phyloP scores from a whole-genome alignment of 1,140 invertebrate genomes.

The Stegodyphus dumicola region DNA sequence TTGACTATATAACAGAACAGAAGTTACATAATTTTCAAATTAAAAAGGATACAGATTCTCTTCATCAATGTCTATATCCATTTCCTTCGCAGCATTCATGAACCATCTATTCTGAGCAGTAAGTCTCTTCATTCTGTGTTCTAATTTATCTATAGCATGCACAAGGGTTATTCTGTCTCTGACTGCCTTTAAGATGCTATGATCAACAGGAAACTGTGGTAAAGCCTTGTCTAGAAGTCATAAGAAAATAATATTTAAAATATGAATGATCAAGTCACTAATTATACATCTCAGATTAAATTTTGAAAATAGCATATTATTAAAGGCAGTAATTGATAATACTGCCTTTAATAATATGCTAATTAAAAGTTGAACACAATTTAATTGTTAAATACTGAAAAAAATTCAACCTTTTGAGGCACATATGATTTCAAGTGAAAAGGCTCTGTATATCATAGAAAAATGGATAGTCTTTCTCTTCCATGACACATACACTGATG shows the following conservation, averaged over 20 bases:
- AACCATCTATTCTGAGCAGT: slow-evolving; percentile 84
- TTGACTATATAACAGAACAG: neutral
- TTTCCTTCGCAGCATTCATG: slow-evolving; percentile 82
- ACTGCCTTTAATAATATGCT: too few relatives aligned
- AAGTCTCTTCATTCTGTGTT: slow-evolving; percentile 76
- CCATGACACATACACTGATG: too few relatives aligned
- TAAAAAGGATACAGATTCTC: slow-evolving; percentile 76
- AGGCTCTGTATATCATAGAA: too few relatives aligned
- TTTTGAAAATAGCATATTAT: too few relatives aligned
- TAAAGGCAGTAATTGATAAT: too few relatives aligned
- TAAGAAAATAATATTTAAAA: slow-evolving; percentile 44
- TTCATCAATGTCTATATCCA: slow-evolving; percentile 85
- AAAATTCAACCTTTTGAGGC: too few relatives aligned
- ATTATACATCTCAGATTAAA: too few relatives aligned
- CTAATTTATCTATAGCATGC: slow-evolving; percentile 80
- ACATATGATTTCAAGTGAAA: too few relatives aligned
- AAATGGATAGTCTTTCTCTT: too few relatives aligned
- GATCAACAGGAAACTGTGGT: slow-evolving; percentile 82
- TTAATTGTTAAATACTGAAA: too few relatives aligned
- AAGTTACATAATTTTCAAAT: neutral
- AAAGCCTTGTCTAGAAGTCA: slow-evolving; percentile 78
- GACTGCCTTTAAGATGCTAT: slow-evolving; percentile 75
- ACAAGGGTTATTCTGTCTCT: slow-evolving; percentile 82
- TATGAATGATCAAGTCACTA: slow-evolving; percentile 11
- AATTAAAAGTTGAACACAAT: too few relatives aligned